Base-by-base conservation (phyloP, 2,113 vertebrate species). In the Chaetura pelagica region DNA sequence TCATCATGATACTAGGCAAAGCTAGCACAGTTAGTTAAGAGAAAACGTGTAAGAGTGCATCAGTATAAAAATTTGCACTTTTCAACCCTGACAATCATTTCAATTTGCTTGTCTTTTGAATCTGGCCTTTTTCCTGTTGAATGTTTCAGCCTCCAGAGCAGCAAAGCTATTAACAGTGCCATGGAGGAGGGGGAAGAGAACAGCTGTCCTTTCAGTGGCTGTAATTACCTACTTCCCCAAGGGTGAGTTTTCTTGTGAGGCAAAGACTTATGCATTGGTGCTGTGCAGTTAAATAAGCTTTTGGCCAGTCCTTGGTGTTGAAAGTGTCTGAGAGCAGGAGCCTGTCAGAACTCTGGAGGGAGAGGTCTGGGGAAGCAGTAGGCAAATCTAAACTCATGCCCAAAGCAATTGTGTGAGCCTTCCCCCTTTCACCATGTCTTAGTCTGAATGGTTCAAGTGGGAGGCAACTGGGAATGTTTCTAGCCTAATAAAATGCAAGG, bases 1-100 rank as follows among this genome's bases (percentile, higher is more conserved):
- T 66, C 11, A 0, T 40, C 2, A 0, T 27, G 16, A 66, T 38
- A 12, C 38, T 58, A 12, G 0, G 3, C 6, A 3, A 79, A 27
- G 42, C 59, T 38, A 84, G 27, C 7, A 58, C 62, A 55, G 30
- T 84, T 55, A 38, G 7, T 48, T 58, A 35, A 73, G 19, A 84
- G 38, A 71, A 87, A 57, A 40, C 21, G 14, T 5, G 1, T 19
- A 7, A 38, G 46, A 55, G 10, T 29, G 4, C 32, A 32, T 46
- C 19, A 11, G 1, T 72, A 16, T 55, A 63, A 93, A 49, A 84
- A 21, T 4, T 38, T 35, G 7, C 17, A 17, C 14, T 67, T 87
- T 51, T 48, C 34, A 81, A 6, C 71, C 21, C 51, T 58, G 26
- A 63, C 35, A 59, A 6, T 54, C 8, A 17, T 66, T 93, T 84